Base-by-base conservation (phyloP, 2,888 invertebrate genomes). In the Phragmatobia fuliginosa region DNA sequence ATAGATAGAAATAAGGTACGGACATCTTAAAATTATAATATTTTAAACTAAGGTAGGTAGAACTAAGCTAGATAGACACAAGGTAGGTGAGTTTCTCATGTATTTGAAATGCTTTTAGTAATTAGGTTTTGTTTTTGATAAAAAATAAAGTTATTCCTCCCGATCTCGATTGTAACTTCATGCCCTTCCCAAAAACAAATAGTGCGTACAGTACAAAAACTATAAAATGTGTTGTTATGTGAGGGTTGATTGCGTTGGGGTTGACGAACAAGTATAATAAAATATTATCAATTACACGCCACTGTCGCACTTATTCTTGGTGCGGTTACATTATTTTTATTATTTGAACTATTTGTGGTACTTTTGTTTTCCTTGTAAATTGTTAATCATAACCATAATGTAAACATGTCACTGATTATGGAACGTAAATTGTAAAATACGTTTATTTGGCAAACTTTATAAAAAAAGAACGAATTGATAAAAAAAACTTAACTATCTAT, bases 251-350 rank as follows among this genome's bases (percentile, higher is more conserved):
- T 32, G 60, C 31, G 63, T 18, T n/a, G 28, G 89, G 89, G 87
- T 87, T 83, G 85, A 87, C 87, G 79, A 77, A 86, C 90, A 92
- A 93, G 93, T 92, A 92, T 87, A 88, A 89, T 90, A 88, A 89
- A 92, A 89, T 89, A 92, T 91, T 90, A 91, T 90, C 90, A 91
- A 93, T 93, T 93, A 89, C 88, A 91, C 88, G 91, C 82, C 82
- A 77, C 86, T 84, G 79, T 82, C 70, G 72, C 70, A 71, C 74
- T 80, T 78, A 73, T 71, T 71, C 56, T 78, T 74, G 69, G 67
- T 62, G 10, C 11, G 62, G 1, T 21, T 41, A n/a, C 28, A 31
- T 62, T 41, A 41, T 32, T 59, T 59, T 49, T 49, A n/a, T 49
- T n/a, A 49, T 49, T 52, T 52, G n/a, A n/a, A 25, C 25, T 4